Conservation (phyloP, 2,888 invertebrate species). For the Eupsilia transversa region DNA sequence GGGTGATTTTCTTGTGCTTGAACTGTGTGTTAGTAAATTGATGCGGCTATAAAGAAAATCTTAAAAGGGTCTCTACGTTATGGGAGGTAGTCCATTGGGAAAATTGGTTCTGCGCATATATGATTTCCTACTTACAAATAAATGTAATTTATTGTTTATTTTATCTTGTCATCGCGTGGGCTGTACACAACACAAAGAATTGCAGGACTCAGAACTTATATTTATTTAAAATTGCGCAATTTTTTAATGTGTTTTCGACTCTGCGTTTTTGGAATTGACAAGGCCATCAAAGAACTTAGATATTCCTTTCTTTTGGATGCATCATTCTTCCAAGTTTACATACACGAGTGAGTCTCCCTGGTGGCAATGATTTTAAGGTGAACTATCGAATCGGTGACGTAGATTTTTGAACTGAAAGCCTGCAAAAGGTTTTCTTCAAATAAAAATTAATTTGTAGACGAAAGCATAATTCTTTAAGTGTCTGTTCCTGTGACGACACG, state of each 20-base stretch:
- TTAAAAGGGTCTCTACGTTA: slow-evolving; percentile 76
- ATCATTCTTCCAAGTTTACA: not conserved
- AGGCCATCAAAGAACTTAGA: not conserved
- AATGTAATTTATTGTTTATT: slow-evolving; percentile 44
- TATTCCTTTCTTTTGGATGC: not conserved
- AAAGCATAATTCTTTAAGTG: not conserved
- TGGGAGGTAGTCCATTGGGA: slow-evolving; percentile 82
- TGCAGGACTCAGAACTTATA: not conserved
- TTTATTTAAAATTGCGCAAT: not conserved
- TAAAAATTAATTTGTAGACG: not conserved
- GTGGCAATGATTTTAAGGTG: not conserved
- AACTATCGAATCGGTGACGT: not conserved
- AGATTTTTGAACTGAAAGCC: not conserved
- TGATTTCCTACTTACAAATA: slow-evolving; percentile 60
- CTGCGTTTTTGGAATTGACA: not conserved
- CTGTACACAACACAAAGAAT: not conserved
- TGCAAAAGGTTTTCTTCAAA: not conserved
- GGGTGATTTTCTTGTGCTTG: slow-evolving; percentile 37
- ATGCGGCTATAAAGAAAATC: slow-evolving; percentile 71
- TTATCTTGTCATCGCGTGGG: not conserved
- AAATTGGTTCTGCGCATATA: slow-evolving; percentile 66
- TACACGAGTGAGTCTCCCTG: too few species aligned
- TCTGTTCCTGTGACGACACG: not conserved
- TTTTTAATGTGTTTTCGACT: not conserved
- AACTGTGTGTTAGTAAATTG: slow-evolving; percentile 41